These are phyloP conservation scores for Ephestia elutella DNA, from an alignment of 1,140 invertebrate genomes.

Conservation along the genomic window DNA sequence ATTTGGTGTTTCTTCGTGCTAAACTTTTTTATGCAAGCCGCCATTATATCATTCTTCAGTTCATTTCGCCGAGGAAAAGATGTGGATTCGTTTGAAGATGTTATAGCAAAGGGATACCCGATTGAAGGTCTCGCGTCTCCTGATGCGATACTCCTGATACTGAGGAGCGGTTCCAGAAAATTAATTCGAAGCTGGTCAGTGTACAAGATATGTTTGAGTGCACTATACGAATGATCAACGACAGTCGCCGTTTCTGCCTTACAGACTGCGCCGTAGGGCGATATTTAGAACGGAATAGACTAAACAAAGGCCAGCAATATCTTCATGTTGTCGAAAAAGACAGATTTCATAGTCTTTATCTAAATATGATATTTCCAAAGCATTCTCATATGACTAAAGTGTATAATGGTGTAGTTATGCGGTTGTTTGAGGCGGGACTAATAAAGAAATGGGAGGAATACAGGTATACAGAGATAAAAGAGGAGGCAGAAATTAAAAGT, in stretches of 20 bases:
- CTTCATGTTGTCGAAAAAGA: constrained; percentile 55
- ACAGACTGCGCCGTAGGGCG: constrained; percentile 61
- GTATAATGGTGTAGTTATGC: constrained; percentile 39
- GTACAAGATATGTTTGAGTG: constrained; percentile 51
- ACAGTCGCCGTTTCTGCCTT: constrained; percentile 55
- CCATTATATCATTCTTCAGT: constrained; percentile 64
- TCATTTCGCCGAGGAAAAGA: constrained; percentile 57
- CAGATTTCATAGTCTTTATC: constrained; percentile 61
- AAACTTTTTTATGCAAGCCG: constrained; percentile 60
- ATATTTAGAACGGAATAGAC: constrained; percentile 49
- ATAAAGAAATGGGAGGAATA: constrained; percentile 53
- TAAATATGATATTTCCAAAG: constrained; percentile 50
- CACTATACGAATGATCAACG: constrained; percentile 44
- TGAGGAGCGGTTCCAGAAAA: constrained; percentile 45
- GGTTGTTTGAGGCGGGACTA: constrained; percentile 43
- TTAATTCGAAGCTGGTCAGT: constrained; percentile 48
- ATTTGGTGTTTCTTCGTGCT: constrained; percentile 62
- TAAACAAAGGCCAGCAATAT: constrained; percentile 59
- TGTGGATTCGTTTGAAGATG: constrained; percentile 62
- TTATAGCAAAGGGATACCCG: constrained; percentile 51
- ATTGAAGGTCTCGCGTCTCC: constrained; percentile 65
- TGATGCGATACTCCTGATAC: constrained; percentile 53
- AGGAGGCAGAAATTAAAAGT: constrained; percentile 32
- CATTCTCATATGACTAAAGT: constrained; percentile 45
- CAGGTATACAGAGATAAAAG: constrained; percentile 38